These are phyloP conservation scores for Oplegnathus fasciatus DNA, from an alignment of 2,113 vertebrate genomes.

Conservation along the genomic window DNA sequence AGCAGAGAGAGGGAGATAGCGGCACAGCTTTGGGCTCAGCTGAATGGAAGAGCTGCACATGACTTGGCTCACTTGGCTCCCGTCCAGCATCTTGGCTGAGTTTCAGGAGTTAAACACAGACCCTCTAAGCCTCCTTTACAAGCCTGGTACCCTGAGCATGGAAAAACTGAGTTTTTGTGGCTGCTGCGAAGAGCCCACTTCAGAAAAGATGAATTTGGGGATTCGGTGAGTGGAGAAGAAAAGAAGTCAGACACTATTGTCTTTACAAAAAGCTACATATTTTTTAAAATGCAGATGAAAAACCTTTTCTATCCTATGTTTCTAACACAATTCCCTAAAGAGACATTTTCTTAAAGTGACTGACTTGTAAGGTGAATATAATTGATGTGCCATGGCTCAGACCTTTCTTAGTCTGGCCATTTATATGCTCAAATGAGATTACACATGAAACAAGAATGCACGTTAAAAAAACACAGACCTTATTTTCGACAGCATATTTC, in stretches of 20 bases:
- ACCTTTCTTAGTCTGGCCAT: constrained; percentile 20
- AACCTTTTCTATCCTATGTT: background rate
- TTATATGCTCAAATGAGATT: constrained; percentile 51
- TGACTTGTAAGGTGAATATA: constrained; percentile 21
- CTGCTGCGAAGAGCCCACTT: constrained; percentile 64
- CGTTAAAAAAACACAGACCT: constrained; percentile 11
- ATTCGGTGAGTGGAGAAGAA: constrained; percentile 45
- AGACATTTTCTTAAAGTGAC: constrained; percentile 17
- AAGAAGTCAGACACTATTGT: constrained; percentile 51
- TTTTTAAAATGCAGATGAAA: background rate
- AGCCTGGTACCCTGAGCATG: constrained; percentile 80
- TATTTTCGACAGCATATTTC: constrained; percentile 30
- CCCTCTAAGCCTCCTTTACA: constrained; percentile 82
- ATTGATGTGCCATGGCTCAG: constrained; percentile 37
- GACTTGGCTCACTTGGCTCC: constrained; percentile 79
- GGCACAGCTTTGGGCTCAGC: constrained; percentile 75
- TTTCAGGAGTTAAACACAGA: constrained; percentile 87
- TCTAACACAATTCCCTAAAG: background rate
- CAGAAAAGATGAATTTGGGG: constrained; percentile 70
- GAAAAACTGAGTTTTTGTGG: constrained; percentile 82
- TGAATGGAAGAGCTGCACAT: constrained; percentile 81
- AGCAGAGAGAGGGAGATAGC: constrained; percentile 63
- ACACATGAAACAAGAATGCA: constrained; percentile 59
- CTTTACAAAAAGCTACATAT: constrained; percentile 11
- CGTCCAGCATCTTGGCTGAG: constrained; percentile 80